These are phyloP conservation scores for Coluber constrictor DNA, from an alignment of 2,797 vertebrate species.

Conservation along the genomic window DNA sequence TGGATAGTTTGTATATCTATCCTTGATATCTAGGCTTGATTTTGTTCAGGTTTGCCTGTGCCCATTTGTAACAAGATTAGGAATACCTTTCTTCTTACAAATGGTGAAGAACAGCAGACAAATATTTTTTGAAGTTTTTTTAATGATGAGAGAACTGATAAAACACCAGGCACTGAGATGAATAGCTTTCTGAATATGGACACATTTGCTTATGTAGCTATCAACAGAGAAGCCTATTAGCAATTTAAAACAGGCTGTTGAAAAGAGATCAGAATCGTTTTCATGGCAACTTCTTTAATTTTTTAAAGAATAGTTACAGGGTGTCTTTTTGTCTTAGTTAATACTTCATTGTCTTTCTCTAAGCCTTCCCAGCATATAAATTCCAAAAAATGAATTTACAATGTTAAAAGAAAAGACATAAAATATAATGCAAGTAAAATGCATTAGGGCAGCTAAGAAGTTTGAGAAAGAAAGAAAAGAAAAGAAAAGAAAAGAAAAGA, in stretches of 20 bases:
- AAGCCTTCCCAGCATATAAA: neutral
- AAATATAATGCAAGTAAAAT: neutral
- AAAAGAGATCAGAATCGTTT: neutral
- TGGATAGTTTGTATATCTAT: neutral
- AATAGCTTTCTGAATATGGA: neutral
- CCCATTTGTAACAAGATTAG: neutral
- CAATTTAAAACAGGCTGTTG: neutral
- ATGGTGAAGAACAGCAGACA: neutral
- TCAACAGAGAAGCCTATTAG: neutral
- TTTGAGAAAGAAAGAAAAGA: neutral
- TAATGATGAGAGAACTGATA: neutral
- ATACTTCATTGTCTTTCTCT: neutral
- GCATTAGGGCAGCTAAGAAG: neutral
- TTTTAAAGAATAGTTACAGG: neutral
- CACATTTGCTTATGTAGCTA: neutral
- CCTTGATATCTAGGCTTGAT: neutral
- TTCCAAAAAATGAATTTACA: neutral
- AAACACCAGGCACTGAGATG: neutral
- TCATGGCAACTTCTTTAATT: neutral
- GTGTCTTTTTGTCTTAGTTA: neutral
- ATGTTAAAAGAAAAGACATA: neutral
- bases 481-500: no score
- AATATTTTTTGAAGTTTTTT: neutral
- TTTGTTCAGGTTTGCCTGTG: neutral
- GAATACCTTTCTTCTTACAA: neutral